phyloP scores from a whole-genome alignment of 2,113 vertebrate species.

The Gymnorhina tibicen region DNA sequence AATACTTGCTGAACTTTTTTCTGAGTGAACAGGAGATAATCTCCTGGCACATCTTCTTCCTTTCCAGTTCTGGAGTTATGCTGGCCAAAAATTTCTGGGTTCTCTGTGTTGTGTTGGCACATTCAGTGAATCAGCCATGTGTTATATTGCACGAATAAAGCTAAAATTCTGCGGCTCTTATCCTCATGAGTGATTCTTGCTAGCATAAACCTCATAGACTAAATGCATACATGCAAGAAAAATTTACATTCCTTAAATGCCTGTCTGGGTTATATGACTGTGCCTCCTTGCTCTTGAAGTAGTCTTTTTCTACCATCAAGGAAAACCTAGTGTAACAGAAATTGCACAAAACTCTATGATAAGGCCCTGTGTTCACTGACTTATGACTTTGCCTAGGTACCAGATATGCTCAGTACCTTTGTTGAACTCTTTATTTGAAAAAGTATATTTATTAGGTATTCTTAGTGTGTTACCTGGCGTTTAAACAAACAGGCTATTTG shows the following conservation, averaged over 20 bases:
- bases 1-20: not conserved
- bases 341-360: not conserved
- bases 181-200: not conserved
- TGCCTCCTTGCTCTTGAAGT: not conserved
- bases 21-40: not conserved
- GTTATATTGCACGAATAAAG: not conserved
- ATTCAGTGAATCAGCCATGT: not conserved
- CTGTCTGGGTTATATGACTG: not conserved
- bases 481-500: not conserved
- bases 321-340: not conserved
- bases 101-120: not conserved
- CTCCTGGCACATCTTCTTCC: not conserved
- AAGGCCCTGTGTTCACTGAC: not conserved
- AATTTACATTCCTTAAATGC: not conserved
- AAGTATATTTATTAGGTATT: not conserved
- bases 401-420: not conserved
- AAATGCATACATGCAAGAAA: not conserved
- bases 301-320: not conserved
- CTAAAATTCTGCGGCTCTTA: not conserved
- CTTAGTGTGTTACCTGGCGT: fast-evolving
- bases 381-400: not conserved
- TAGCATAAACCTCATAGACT: not conserved
- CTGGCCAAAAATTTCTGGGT: not conserved
- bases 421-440: not conserved
- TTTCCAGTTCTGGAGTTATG: not conserved